Evolutionary conservation across 1,140 invertebrate species (phyloP), one percentile per base, ranked within the genome.

Genomic region (Polyergus mexicanus): DNA sequence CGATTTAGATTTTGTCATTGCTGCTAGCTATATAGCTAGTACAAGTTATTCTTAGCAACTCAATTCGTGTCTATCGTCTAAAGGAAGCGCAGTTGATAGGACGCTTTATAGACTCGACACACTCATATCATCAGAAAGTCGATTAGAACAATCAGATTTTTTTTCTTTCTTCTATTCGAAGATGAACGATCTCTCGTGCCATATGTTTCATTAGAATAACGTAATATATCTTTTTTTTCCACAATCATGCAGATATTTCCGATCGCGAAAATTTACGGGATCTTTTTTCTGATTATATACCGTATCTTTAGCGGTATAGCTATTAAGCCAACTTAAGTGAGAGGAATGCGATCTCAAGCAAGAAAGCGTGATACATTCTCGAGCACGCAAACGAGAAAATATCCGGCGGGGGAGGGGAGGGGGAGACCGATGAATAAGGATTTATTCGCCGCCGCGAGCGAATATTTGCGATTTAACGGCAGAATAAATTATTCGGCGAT

Each of bases 61-160:
- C 56, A 44, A 74, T 83, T 60, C 60, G n/a, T 44, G 25, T 81
- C 51, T 35, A 32, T 54, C 28, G 19, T 72, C 28, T 35, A 74
- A 72, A 83, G 78, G 78, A 83, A 83, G 78, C 78, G 68, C 54
- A 68, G 66, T 83, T 83, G 66, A 83, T 83, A 28, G 54, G 28
- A 62, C 68, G n/a, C 54, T 58, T 3, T 80, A 44, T 77, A 81
- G 68, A 83, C 35, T 81, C 19, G 11, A 58, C 44, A 41, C 25
- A 71, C 44, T 58, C 51, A n/a, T 10, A 44, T 81, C 51, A 19
- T 74, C 54, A 83, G 28, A 2, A 83, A 81, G 68, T 60, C 78
- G 62, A 74, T 83, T 60, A 72, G 54, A 74, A 38, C n/a, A 62
- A 62, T 74, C 66, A 47, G 4, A 60, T 83, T 13, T 47, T 41